Evolutionary conservation across 1,140 invertebrate genomes (phyloP).

Genomic region (Leptinotarsa lineolata): DNA sequence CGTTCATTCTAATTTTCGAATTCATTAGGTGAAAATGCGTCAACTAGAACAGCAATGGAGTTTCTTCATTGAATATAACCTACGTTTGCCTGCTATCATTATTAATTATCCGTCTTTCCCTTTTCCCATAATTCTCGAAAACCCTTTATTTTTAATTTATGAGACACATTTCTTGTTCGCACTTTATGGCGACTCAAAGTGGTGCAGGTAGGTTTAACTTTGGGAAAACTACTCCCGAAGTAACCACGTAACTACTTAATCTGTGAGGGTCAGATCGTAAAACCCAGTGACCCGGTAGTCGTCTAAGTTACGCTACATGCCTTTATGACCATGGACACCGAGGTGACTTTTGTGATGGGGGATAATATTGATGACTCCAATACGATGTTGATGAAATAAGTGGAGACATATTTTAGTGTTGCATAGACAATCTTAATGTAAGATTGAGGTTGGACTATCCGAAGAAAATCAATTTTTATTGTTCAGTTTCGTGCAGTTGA

Average conservation of each 20-base stretch:
- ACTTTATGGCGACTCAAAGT: conserved; percentile 9
- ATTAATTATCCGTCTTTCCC: too few species aligned
- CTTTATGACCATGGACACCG: conserved; percentile 1
- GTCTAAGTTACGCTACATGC: conserved; percentile 6
- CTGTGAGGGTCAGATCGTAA: conserved; percentile 53
- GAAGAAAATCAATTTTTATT: too few species aligned
- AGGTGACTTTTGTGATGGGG: background rate
- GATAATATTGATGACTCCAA: background rate
- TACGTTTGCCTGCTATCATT: too few species aligned
- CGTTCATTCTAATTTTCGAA: too few species aligned
- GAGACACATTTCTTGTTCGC: background rate
- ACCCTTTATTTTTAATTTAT: background rate
- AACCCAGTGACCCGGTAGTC: conserved; percentile 27
- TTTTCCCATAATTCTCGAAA: background rate
- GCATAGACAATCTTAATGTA: background rate
- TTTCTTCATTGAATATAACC: too few species aligned
- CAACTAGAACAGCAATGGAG: too few species aligned
- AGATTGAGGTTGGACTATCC: background rate
- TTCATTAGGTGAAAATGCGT: too few species aligned
- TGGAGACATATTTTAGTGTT: background rate
- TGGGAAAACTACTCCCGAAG: conserved; percentile 41
- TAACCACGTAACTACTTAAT: conserved; percentile 54
- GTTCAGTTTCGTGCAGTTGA: too few species aligned
- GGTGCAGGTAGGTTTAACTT: conserved; percentile 15
- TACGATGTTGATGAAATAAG: background rate